Base-by-base conservation (phyloP, 2,113 vertebrate genomes). In the Nanorana parkeri region DNA sequence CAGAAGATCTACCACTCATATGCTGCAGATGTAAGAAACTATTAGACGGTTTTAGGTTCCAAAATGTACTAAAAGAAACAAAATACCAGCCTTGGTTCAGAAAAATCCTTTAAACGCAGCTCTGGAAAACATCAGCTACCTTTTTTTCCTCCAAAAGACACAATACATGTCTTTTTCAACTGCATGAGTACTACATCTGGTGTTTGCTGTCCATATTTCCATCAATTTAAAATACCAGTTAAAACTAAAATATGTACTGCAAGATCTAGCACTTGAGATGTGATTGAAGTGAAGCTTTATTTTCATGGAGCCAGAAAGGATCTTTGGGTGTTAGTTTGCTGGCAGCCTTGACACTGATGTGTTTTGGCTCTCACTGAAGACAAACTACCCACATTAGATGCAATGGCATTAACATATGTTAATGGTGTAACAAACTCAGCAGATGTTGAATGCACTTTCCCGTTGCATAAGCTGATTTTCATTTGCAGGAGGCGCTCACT, bases 361-460 rank as follows among this genome's bases (percentile, higher is more conserved):
- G 80, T 74, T 81, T 81, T 81, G 80, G 80, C 80, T 81, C 69
- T 81, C 69, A 41, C 69, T 75, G 80, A 81, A 81, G 80, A 81
- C 80, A 81, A 81, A 81, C 60, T 81, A 74, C 80, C 69, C 80
- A 81, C 80, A 81, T 81, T 81, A 81, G 80, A 81, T 81, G 60
- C 80, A 81, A 74, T 81, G 80, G 80, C 80, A 81, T 81, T 81
- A 81, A 81, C 80, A 81, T 81, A 81, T 81, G 80, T 81, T 81
- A 81, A 81, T 81, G 71, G 80, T 74, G 69, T 81, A 74, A 81
- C 80, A 75, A 65, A 81, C 60, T 81, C 80, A 81, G 69, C 80
- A 81, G 80, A 81, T 81, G 80, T 73, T 81, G 69, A 74, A 55
- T 58, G 80, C 80, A 74, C 21, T 81, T 75, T 81, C 80, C 74